Evolutionary conservation across 2,797 vertebrate species (phyloP).

Genomic region (Bryconaethiops microstoma): DNA sequence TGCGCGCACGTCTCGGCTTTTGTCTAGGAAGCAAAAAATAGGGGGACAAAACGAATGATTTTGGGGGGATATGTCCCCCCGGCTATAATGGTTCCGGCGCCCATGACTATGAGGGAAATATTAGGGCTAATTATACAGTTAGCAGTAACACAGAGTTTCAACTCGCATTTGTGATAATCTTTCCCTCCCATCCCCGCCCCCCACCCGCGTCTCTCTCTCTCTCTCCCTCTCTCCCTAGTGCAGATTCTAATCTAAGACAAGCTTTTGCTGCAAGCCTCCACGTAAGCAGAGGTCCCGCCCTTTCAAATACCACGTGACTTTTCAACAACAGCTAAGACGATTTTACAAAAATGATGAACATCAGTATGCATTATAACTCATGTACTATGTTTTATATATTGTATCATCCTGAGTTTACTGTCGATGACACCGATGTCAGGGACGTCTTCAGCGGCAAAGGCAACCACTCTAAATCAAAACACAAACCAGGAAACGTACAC

Average conservation of each 20-base stretch:
- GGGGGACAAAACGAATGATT: too few species aligned
- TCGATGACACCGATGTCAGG: background rate
- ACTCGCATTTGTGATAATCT: too few species aligned
- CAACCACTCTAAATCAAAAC: background rate
- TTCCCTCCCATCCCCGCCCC: background rate
- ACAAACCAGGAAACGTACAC: background rate
- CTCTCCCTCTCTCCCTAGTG: background rate
- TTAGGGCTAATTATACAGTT: too few species aligned
- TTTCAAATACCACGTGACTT: background rate
- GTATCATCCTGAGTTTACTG: background rate
- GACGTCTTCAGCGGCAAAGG: background rate
- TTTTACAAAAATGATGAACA: background rate
- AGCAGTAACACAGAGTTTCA: too few species aligned
- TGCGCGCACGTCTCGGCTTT: too few species aligned
- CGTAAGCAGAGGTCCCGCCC: background rate
- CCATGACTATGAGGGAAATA: too few species aligned
- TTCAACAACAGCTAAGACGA: background rate
- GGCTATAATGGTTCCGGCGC: too few species aligned
- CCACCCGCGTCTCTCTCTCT: background rate
- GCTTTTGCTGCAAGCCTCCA: background rate
- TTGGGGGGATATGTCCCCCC: too few species aligned
- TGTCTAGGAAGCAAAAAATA: too few species aligned
- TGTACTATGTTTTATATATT: background rate
- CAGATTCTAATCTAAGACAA: background rate
- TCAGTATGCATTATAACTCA: background rate